Percentiles rank a stretch among this genome's conserved stretches.
Conservation (phyloP, 2,888 invertebrate species). For the Scaptomyza tumidula region DNA sequence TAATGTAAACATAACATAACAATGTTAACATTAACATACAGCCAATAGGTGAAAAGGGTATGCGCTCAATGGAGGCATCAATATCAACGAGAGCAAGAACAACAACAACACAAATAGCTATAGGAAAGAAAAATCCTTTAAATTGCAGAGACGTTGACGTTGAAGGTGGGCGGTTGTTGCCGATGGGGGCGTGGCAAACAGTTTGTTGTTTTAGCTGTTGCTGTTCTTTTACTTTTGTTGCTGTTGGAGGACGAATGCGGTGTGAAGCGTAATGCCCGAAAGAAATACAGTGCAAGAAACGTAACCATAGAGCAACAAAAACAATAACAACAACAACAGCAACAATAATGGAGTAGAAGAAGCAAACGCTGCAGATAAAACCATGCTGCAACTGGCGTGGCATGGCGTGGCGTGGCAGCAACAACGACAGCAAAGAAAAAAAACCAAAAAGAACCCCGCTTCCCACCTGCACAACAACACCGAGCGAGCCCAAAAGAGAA, state of each 20-base stretch:
- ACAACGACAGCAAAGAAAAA: slow-evolving; percentile 37
- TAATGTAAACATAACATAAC: neutral
- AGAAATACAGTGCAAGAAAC: slow-evolving; percentile 63
- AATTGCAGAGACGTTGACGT: slow-evolving; percentile 43
- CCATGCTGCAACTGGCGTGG: slow-evolving; percentile 71
- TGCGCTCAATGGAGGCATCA: slow-evolving; percentile 14
- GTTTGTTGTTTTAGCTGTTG: slow-evolving; percentile 30
- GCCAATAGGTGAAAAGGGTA: slow-evolving; percentile 10
- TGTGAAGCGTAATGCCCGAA: slow-evolving; percentile 61
- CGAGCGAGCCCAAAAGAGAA: slow-evolving; percentile 49
- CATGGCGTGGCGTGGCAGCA: slow-evolving; percentile 28
- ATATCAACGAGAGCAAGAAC: slow-evolving; percentile 25
- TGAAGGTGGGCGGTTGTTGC: slow-evolving; percentile 56
- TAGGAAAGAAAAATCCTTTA: slow-evolving; percentile 57
- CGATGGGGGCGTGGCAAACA: slow-evolving; percentile 45
- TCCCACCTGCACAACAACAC: slow-evolving; percentile 63
- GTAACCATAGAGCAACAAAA: slow-evolving; percentile 34
- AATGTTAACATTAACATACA: no score
- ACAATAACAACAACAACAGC: slow-evolving; percentile 20
- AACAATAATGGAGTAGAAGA: slow-evolving; percentile 26
- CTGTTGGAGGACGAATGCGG: slow-evolving; percentile 75
- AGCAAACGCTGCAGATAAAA: slow-evolving; percentile 61
- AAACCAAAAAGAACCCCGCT: slow-evolving; percentile 22
- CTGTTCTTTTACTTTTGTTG: slow-evolving; percentile 24
- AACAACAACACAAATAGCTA: slow-evolving; percentile 16